Percentiles rank a stretch among this genome's conserved stretches.
phyloP scores from a whole-genome alignment of 2,797 vertebrate species.

The Siniperca undulata region DNA sequence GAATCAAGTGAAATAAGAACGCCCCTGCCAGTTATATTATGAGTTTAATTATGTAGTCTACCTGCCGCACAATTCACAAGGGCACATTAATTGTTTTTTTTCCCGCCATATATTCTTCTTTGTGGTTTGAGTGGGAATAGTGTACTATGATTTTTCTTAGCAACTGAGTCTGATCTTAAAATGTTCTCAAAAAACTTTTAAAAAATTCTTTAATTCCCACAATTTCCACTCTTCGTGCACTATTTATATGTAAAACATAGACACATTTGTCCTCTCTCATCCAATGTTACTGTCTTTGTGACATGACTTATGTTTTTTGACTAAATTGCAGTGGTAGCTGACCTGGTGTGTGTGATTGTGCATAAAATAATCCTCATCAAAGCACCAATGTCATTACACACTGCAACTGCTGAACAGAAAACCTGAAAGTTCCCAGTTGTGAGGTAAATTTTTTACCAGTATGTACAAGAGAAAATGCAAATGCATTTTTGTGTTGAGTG shows the following conservation, averaged over 20 bases:
- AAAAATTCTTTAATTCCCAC: not conserved
- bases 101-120: not conserved
- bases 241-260: not conserved
- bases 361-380: not conserved
- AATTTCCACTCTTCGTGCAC: not conserved
- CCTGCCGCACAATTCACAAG: not conserved
- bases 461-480: not conserved
- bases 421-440: not conserved
- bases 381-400: not conserved
- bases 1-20: slow-evolving; percentile 6
- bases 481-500: not conserved
- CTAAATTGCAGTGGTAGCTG: not conserved
- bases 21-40: not conserved
- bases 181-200: no score
- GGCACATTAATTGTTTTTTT: no score
- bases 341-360: not conserved
- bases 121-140: not conserved
- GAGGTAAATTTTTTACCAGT: not conserved
- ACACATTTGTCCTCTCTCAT: not conserved
- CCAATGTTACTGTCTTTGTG: not conserved
- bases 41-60: not conserved
- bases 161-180: no score
- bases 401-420: not conserved
- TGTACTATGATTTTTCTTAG: not conserved
- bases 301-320: not conserved